These are phyloP conservation scores for Holacanthella duospinosa DNA, from an alignment of 2,888 invertebrate genomes.

Conservation along the genomic window DNA sequence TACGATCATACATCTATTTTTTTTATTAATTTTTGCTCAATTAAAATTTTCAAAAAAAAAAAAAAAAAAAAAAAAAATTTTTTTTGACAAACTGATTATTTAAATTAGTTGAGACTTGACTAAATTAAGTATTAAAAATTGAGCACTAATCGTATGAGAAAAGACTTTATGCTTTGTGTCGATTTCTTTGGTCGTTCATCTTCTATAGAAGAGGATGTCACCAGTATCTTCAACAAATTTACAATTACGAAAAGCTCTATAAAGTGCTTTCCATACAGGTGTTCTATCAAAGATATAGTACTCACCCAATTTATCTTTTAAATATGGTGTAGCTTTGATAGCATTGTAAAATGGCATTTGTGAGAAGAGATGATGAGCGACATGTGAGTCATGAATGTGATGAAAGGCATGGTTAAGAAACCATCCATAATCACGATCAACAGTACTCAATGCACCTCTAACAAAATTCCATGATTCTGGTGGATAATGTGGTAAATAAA, in stretches of 20 bases:
- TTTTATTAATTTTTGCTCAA: too few relatives aligned
- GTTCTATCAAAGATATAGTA: conserved; percentile 13
- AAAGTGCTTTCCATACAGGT: conserved; percentile 14
- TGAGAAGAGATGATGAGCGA: conserved; percentile 18
- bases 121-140: too few relatives aligned
- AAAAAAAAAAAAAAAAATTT: too few relatives aligned
- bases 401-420: conserved; percentile 17
- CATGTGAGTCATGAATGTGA: conserved; percentile 16
- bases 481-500: conserved; percentile 11
- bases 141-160: too few relatives aligned
- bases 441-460: conserved; percentile 12
- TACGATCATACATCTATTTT: too few relatives aligned
- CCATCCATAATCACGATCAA: conserved; percentile 13
- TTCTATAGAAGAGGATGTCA: conserved; percentile 12
- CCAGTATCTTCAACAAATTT: conserved; percentile 14
- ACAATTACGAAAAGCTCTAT: conserved; percentile 11
- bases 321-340: conserved; percentile 12
- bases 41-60: too few relatives aligned
- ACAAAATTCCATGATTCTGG: not conserved
- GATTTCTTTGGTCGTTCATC: too few relatives aligned
- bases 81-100: too few relatives aligned
- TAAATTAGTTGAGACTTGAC: too few relatives aligned
- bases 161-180: too few relatives aligned
- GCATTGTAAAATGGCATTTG: conserved; percentile 17
- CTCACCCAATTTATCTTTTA: conserved; percentile 4